These are phyloP conservation scores for Cryptosula pallasiana DNA, from an alignment of 2,888 invertebrate species.

Conservation along the genomic window DNA sequence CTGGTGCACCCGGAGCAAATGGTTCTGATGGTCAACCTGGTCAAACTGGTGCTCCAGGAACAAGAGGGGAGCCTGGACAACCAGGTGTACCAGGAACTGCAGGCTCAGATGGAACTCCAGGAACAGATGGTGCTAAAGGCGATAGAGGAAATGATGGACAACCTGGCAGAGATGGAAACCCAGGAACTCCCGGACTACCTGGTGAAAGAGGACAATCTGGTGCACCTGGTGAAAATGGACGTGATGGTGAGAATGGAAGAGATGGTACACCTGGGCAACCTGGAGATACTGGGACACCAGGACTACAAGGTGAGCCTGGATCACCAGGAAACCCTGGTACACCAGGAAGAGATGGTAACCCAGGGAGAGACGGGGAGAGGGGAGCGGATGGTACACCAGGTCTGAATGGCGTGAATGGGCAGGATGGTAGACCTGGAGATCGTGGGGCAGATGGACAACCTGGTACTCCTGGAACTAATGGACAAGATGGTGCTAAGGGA, in stretches of 20 bases:
- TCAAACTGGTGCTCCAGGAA: constrained; percentile 29
- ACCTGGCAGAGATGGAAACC: constrained; percentile 8
- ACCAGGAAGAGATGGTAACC: constrained; percentile 20
- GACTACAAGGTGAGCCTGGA: constrained; percentile 24
- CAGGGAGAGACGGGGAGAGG: constrained; percentile 15
- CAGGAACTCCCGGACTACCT: constrained; percentile 21
- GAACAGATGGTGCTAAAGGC: background rate
- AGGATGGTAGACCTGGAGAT: constrained; percentile 26
- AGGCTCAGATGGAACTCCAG: constrained; percentile 25
- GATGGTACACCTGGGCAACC: background rate
- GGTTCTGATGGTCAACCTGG: constrained; percentile 27
- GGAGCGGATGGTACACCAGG: constrained; percentile 24
- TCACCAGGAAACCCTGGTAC: constrained; percentile 23
- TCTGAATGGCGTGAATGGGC: constrained; percentile 1
- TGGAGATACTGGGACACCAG: constrained; percentile 8
- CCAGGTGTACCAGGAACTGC: background rate
- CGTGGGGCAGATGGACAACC: constrained; percentile 25
- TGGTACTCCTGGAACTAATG: constrained; percentile 25
- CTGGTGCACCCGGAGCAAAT: constrained; percentile 11
- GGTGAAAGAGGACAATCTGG: constrained; percentile 23
- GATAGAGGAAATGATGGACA: background rate
- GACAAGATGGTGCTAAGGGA: constrained; percentile 27
- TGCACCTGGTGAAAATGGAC: constrained; percentile 24
- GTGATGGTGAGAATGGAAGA: background rate
- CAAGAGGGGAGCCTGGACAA: constrained; percentile 27